Percentiles rank a stretch among this genome's conserved stretches.
Evolutionary conservation across 2,888 invertebrate genomes (phyloP).

Genomic region (Poecilobothrus nobilitatus): DNA sequence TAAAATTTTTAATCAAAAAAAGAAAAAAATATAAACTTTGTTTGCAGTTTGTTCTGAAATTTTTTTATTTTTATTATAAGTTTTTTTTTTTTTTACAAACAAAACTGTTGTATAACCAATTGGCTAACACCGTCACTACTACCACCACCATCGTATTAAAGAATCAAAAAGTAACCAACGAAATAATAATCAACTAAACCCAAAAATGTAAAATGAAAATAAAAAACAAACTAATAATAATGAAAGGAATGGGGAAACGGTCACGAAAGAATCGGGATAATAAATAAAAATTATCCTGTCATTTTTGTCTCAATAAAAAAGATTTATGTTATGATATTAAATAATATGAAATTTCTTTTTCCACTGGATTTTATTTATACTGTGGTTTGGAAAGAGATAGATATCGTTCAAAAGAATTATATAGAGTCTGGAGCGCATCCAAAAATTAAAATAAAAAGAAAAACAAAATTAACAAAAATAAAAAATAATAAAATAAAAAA

Average conservation of each 20-base stretch:
- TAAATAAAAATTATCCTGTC: slow-evolving; percentile 6
- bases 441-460: too few relatives aligned
- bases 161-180: too few relatives aligned
- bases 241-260: not conserved
- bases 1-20: too few relatives aligned
- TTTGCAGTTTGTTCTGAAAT: too few relatives aligned
- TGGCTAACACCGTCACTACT: too few relatives aligned
- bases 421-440: too few relatives aligned
- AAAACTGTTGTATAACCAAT: too few relatives aligned
- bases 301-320: slow-evolving; percentile 3
- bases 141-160: too few relatives aligned
- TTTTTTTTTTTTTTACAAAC: too few relatives aligned
- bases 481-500: not conserved
- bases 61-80: too few relatives aligned
- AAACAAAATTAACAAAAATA: not conserved
- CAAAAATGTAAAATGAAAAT: not conserved
- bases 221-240: not conserved
- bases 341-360: not conserved
- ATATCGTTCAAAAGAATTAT: not conserved
- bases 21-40: too few relatives aligned
- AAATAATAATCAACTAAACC: too few relatives aligned
- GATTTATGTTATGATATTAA: not conserved
- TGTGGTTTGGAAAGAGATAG: not conserved
- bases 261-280: not conserved
- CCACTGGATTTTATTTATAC: not conserved